Percentiles rank a stretch among this genome's conserved stretches.
Evolutionary conservation across 2,113 vertebrate genomes (phyloP).

Genomic region (Scortum barcoo): DNA sequence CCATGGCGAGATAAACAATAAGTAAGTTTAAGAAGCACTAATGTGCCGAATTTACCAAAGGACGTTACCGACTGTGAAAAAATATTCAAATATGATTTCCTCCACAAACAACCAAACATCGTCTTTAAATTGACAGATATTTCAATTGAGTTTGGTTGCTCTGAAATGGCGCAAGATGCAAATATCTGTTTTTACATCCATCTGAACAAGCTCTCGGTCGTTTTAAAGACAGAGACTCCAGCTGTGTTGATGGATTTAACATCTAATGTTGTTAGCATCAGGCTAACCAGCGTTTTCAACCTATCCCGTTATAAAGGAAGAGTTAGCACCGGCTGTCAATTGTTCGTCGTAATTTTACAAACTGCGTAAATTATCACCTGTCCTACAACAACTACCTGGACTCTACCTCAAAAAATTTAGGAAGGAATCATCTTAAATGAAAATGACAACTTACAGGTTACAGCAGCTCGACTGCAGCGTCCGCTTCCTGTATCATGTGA

Average conservation of each 20-base stretch:
- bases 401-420: fast-evolving
- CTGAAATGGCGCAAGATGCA: no score
- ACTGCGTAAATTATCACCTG: background rate
- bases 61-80: fast-evolving
- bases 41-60: background rate
- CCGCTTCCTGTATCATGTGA: constrained; percentile 48
- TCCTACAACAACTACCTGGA: fast-evolving
- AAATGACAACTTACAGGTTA: constrained; percentile 61
- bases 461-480: background rate
- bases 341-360: background rate
- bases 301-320: background rate
- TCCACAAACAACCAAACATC: background rate
- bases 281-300: constrained; percentile 9
- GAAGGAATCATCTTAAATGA: background rate
- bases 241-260: constrained; percentile 57
- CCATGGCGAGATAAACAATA: background rate
- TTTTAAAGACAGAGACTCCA: background rate
- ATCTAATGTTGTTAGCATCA: constrained; percentile 49
- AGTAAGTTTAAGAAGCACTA: background rate
- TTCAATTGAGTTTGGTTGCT: background rate
- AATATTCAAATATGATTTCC: background rate
- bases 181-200: no score
- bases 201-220: fast-evolving
- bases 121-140: background rate
- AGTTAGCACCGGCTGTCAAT: background rate